Evolutionary conservation across 1,140 invertebrate species (phyloP), one percentile per base, ranked within the genome.

Genomic region (Caenorhabditis inopinata): DNA sequence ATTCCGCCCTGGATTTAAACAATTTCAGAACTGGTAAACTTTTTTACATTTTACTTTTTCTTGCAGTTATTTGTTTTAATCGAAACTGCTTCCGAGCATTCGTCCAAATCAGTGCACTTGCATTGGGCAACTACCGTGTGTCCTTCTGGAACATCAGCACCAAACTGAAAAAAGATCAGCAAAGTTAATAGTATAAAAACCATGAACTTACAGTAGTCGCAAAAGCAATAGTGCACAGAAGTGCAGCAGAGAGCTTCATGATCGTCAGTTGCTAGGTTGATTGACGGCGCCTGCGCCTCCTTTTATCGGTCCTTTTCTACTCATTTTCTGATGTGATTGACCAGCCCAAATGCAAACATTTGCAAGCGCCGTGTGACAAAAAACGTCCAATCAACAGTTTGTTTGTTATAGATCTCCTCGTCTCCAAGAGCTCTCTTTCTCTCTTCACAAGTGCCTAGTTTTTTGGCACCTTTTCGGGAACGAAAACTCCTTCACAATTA

Each of bases 31-130:
- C 18, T 48, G 7, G 0, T 0, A 47, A 3, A n/a, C 6, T 45
- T 9, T 1, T 5, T 29, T 5, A 45, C 18, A 32, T 1, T 0
- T 74, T 45, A 83, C 82, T 83, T 77, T 45, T 38, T 48, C 62
- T 83, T 83, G 79, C 82, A 83, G 23, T 29, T 38, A 21, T 73
- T 74, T 1, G 73, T 77, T 27, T 82, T 82, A 1, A 74, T 58
- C 18, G 53, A 18, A 14, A 83, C 82, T 1, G 84, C 32, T 2
- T 46, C 51, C 16, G 53, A 46, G 35, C 82, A 83, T n/a, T 76
- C 75, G 3, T 83, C 82, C 18, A 83, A 48, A 23, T 83, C 82
- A 2, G 27, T 27, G 58, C 82, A 83, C 29, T 73, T 74, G 58
- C 51, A 82, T 35, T 68, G 58, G 21, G 58, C 58, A 38, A 68